Evolutionary conservation across 2,888 invertebrate species (phyloP), one percentile per base, ranked within the genome.

Genomic region (Bhutanitis thaidina): DNA sequence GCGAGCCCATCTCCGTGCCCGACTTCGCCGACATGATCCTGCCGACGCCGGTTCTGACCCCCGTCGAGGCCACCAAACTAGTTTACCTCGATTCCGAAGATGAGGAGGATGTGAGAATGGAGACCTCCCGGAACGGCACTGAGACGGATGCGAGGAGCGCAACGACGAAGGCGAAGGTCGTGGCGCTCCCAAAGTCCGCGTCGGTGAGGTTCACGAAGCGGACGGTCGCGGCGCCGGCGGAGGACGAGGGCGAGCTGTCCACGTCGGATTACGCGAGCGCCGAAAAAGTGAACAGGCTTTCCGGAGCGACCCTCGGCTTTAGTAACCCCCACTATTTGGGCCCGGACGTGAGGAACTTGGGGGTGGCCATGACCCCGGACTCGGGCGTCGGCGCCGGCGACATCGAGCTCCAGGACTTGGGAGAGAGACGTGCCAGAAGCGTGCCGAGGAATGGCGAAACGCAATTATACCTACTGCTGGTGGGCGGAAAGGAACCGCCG

Each of bases 401-500:
- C 59, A 76, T 89, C 1, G 90, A 89, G 65, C 72, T 89, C 53
- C 80, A 74, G 45, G 85, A 85, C 3, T 38, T 89, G 60, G 57
- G 73, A 16, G 62, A 47, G 57, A 58, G 61, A 43, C 50, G 71
- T 69, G 55, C 63, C 69, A 58, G 67, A 61, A 78, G 49, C 67
- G 77, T 55, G 39, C 20, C 67, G 69, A 32, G 55, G 66, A 72
- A 52, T 47, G 1, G 64, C 72, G 56, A 54, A 7, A 41, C 65
- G 1, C 71, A 67, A 55, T 66, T 85, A 56, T 75, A 72, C 50
- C 41, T 85, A 58, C 60, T 87, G 63, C 62, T 96, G 50, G 91
- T 95, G 53, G 96, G 96, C 0, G 96, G 96, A 0, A 93, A 93
- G 64, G 96, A 96, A 74, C 93, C 94, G 43, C 93, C 94, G 10